phyloP scores from a whole-genome alignment of 2,113 vertebrate genomes.

The Vimba vimba region DNA sequence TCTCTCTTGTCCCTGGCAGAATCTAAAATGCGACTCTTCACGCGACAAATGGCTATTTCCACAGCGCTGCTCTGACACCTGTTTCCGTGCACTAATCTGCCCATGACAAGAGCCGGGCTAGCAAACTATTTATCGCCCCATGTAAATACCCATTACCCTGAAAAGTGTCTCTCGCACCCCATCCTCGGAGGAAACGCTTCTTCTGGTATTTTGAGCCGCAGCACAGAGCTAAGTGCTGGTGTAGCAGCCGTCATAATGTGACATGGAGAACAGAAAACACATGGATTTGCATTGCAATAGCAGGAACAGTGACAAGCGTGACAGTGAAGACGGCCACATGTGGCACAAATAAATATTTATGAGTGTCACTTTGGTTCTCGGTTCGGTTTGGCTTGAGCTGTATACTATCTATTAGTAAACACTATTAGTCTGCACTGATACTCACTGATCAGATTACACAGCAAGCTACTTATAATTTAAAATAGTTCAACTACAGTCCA shows the following conservation, averaged over 20 bases:
- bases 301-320: neutral
- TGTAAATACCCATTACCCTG: constrained; percentile 54
- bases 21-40: constrained; percentile 38
- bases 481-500: neutral
- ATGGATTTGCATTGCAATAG: neutral
- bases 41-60: constrained; percentile 46
- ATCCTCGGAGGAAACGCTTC: neutral
- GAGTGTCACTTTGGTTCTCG: neutral
- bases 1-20: constrained; percentile 26
- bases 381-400: neutral
- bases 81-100: constrained; percentile 54
- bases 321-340: neutral
- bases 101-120: constrained; percentile 46
- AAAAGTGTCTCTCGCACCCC: constrained; percentile 16
- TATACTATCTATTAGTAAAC: neutral
- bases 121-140: constrained; percentile 51
- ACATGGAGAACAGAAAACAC: neutral
- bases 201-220: neutral
- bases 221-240: neutral
- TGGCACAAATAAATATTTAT: constrained; percentile 11
- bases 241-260: neutral
- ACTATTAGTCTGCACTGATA: neutral
- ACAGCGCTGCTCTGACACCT: constrained; percentile 47
- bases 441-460: neutral
- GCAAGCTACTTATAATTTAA: neutral